Base-by-base conservation (phyloP, 2,888 invertebrate genomes). In the Aplocera efformata region DNA sequence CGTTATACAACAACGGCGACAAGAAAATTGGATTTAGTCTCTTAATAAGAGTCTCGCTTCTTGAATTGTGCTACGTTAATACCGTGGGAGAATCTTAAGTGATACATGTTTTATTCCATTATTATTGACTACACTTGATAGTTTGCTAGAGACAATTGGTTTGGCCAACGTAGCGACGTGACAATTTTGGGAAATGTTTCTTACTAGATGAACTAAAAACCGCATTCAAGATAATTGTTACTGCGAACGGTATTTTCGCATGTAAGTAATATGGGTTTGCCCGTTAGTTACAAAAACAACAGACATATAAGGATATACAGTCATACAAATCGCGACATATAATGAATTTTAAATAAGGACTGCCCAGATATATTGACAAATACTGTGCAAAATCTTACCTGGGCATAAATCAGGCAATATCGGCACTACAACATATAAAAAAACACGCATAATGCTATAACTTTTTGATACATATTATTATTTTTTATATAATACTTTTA, bases 231-330 rank as follows among this genome's bases (percentile, higher is more conserved):
- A 74, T 77, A 23, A 75, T 79, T 56, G 55, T 52, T 74, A 71
- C 71, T 74, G 60, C 56, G 50, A 78, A 82, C 83, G 80, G 83
- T 85, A 79, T 73, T 72, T 75, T 74, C 50, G 63, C 63, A 52
- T 62, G 67, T 57, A 59, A 22, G 7, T 7, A 22, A 72, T 76
- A 80, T 75, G 57, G 75, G 63, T 68, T 72, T 53, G 60, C 42
- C 80, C 83, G 85, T 83, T 82, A 85, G 58, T 67, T 69, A 59
- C 68, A 71, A 69, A 70, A 64, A 74, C 68, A 71, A 69, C 52
- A 67, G 63, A 70, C 78, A 74, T 76, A 76, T 79, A 79, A 81
- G 77, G 80, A 74, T 75, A 77, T n/a, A 76, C 70, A 68, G 62
- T 75, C 69, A 72, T 65, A 70, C 67, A 59, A 65, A 66, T 67